A percentile compares a stretch with the other conserved stretches of the same genome.
Evolutionary conservation across 2,797 vertebrate species (phyloP).

Genomic region (Leucoraja ocellata): DNA sequence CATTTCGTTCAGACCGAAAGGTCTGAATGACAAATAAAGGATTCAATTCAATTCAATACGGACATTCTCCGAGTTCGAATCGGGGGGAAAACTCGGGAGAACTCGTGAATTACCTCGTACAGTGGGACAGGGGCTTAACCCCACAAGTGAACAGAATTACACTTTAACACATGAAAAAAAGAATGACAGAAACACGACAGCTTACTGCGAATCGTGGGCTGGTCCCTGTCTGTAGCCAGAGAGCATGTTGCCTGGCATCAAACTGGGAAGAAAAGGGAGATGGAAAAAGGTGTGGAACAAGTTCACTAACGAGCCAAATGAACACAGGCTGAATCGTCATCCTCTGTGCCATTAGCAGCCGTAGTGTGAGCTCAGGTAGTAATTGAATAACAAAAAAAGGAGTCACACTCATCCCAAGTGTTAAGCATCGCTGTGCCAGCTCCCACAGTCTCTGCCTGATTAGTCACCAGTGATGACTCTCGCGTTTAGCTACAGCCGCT

Average conservation of each 20-base stretch:
- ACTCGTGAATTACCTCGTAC: no score
- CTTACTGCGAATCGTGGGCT: neutral
- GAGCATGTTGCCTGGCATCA: neutral
- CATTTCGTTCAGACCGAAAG: no score
- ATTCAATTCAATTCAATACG: no score
- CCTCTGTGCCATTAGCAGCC: neutral
- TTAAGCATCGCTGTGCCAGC: neutral
- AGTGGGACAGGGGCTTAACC: no score
- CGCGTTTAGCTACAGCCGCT: neutral
- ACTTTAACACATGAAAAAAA: no score
- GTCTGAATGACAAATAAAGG: no score
- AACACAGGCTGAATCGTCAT: neutral
- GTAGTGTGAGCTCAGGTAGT: constrained; percentile 9
- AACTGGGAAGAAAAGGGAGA: neutral
- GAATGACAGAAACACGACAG: neutral
- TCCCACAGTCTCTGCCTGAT: neutral
- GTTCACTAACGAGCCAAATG: constrained; percentile 26
- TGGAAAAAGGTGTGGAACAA: neutral
- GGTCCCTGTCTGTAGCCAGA: neutral
- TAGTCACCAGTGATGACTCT: neutral
- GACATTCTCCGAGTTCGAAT: no score
- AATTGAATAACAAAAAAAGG: neutral
- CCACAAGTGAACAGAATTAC: no score
- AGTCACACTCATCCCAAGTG: neutral
- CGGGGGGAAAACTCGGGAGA: no score